These are phyloP conservation scores for Peromyscus eremicus DNA, from an alignment of 2,797 vertebrate species.

Conservation along the genomic window DNA sequence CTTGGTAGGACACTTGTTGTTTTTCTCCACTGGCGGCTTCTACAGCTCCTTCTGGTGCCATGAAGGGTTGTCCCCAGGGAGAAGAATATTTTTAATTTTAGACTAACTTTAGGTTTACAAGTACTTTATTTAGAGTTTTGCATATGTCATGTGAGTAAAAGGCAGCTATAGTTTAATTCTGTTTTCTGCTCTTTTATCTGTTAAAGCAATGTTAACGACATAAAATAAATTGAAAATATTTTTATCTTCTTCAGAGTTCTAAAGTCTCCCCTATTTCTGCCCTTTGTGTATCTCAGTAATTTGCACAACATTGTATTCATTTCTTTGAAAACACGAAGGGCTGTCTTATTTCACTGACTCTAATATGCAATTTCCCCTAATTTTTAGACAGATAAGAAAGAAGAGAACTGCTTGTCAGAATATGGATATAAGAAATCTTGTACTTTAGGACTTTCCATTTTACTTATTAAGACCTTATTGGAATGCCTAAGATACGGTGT, in stretches of 20 bases:
- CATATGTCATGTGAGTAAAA: not conserved
- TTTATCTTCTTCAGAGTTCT: not conserved
- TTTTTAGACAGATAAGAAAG: not conserved
- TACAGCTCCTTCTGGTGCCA: not conserved
- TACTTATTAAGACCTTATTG: not conserved
- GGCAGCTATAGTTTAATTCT: not conserved
- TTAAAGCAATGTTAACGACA: not conserved
- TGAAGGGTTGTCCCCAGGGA: not conserved
- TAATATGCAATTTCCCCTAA: not conserved
- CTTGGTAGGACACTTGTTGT: too few relatives aligned
- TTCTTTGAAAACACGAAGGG: not conserved
- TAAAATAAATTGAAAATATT: not conserved
- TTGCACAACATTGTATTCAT: not conserved
- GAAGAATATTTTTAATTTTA: not conserved
- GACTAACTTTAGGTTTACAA: not conserved
- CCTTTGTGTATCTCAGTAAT: not conserved
- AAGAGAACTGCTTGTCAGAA: not conserved
- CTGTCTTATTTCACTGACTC: not conserved
- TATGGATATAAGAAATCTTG: not conserved
- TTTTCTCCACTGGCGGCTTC: not conserved
- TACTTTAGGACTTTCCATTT: not conserved
- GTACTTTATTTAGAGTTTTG: constrained; percentile 1
- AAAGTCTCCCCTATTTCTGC: not conserved
- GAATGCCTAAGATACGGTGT: not conserved
- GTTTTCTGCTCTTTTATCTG: not conserved